Evolutionary conservation across 2,888 invertebrate genomes (phyloP).

Genomic region (Lottia scabra): DNA sequence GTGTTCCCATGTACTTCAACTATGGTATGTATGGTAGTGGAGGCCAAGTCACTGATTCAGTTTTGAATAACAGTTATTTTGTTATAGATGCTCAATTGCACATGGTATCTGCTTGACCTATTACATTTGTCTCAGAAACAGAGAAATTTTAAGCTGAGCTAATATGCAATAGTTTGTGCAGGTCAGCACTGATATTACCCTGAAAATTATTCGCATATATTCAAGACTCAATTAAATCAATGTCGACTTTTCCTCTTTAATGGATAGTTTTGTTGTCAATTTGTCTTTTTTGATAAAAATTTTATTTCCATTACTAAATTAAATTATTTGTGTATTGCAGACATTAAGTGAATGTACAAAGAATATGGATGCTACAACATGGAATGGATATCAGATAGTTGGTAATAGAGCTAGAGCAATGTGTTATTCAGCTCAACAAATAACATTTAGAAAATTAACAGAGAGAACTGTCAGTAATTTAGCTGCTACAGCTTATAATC

Average conservation of each 20-base stretch:
- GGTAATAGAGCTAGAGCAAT: slow-evolving; percentile 78
- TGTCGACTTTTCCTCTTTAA: too few species aligned
- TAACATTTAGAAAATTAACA: slow-evolving; percentile 77
- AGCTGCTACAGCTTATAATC: slow-evolving; percentile 73
- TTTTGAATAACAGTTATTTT: too few species aligned
- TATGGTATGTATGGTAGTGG: slow-evolving; percentile 71
- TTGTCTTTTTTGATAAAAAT: too few species aligned
- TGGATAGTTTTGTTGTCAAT: too few species aligned
- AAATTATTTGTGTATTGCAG: slow-evolving; percentile 60
- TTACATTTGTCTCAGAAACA: too few species aligned
- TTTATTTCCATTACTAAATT: neutral
- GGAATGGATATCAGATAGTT: slow-evolving; percentile 80
- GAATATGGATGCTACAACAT: slow-evolving; percentile 77
- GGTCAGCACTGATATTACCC: too few species aligned
- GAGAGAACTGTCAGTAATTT: slow-evolving; percentile 77
- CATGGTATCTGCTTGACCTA: too few species aligned
- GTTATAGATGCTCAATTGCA: too few species aligned
- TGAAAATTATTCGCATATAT: too few species aligned
- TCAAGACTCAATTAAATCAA: too few species aligned
- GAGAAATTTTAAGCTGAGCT: too few species aligned
- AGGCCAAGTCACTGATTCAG: slow-evolving; percentile 17
- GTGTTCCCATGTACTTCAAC: slow-evolving; percentile 75
- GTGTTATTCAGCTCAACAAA: slow-evolving; percentile 76
- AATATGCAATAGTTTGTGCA: too few species aligned
- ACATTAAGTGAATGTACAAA: slow-evolving; percentile 76